Base-by-base conservation (phyloP, 35 echinoderm and acorn worm genomes). In the Amphiura filiformis region DNA sequence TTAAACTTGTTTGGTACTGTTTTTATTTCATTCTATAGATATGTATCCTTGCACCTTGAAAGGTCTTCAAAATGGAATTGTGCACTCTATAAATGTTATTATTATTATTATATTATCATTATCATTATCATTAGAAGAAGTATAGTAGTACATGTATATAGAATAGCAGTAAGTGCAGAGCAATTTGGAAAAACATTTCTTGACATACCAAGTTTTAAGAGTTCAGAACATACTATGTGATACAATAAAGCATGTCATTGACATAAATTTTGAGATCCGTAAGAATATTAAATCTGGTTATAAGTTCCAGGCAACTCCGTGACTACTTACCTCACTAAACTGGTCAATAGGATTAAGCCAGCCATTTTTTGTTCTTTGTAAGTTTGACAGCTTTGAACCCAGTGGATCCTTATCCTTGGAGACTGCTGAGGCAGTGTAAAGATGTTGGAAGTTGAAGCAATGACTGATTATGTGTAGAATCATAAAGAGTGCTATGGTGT, bases 401-500 rank as follows among this genome's bases (percentile, higher is more conserved):
- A 84, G 34, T 5, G 31, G n/a, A 70, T 70, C 61, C 15, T 70
- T 23, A 70, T 70, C 61, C 2, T 5, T 15, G 26, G 9, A 13
- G 4, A 70, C 15, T n/a, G 7, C 7, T 5, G 61, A 15, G 15
- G 61, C 9, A 30, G 1, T 30, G 28, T 70, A 70, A 11, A 70
- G 61, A 70, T 70, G 61, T n/a, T 70, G 61, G 28, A 70, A 70
- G 26, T 70, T 70, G 61, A 70, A 70, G 26, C 61, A 70, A n/a
- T 70, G 61, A n/a, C 61, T 70, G 2, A 70, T n/a, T 5, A 70
- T 70, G 79, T 99, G 96, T 18, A 95, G 79, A 37, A 92, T 82
- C 0, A 93, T 95, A 61, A 86, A 94, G 80, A 92, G 38, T 12
- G 79, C 89, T 28, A 99, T 92, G 83, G 92, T 90, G 82, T 99